Evolutionary conservation across 2,888 invertebrate genomes (phyloP), one percentile per base, ranked within the genome.

Genomic region (Cordilura impudica): DNA sequence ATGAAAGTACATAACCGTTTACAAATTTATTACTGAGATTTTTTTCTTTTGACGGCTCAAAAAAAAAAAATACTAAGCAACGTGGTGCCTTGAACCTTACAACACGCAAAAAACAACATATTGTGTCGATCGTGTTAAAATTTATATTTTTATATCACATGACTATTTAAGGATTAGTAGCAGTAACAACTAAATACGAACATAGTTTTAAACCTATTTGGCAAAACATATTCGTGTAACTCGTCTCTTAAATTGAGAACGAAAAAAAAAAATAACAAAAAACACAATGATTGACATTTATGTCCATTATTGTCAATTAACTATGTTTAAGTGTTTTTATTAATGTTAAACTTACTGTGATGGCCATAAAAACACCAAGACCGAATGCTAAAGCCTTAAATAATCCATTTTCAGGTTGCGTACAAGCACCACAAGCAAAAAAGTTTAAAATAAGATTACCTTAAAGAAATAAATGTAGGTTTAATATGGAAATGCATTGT

Each of bases 361-460:
- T 95, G 83, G 94, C 92, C 78, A 95, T 94, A 85, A 94, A 96
- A 72, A 97, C 94, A n/a, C 94, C 92, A 53, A 98, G 91, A 49
- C 98, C 98, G 88, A 97, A 97, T 19, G 95, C 93, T 45, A 98
- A 91, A 0, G 96, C 93, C 83, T 97, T 95, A 84, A 95, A 93
- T 14, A 91, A 90, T 58, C 87, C 89, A 81, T 90, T 75, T 23
- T 90, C 91, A 10, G 91, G 84, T 85, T 92, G 92, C 70, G 94
- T 91, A 84, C 94, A 93, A 8, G 96, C 93, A 4, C 96, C 96
- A 88, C 97, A 97, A 3, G 96, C 97, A 84, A 98, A 95, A 89
- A 97, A 94, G 87, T 97, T 97, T 84, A 98, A 91, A 61, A 98
- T 91, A 81, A 97, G 90, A 81, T 95, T 97, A 29, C 97, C 92